Percentiles rank a stretch among this genome's conserved stretches.
Conservation (phyloP, 2,113 vertebrate genomes). For the Nibea albiflora region DNA sequence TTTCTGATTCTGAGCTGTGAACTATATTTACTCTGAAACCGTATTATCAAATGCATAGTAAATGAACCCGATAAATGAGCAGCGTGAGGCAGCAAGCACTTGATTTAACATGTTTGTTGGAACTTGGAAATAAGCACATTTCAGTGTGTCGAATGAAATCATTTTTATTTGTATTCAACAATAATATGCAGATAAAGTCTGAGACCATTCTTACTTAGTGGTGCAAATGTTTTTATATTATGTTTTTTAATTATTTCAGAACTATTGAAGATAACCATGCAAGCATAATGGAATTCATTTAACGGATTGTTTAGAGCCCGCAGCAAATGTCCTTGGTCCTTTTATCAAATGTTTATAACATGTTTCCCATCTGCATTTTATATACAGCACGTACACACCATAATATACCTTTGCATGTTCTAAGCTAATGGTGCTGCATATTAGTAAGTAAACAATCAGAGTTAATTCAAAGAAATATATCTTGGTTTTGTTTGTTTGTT, state of each 20-base stretch:
- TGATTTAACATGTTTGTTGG: background rate
- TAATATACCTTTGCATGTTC: background rate
- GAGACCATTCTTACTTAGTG: background rate
- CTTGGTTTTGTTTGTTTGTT: too few species aligned
- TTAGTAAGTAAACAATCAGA: background rate
- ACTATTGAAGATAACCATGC: background rate
- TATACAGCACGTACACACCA: background rate
- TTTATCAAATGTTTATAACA: background rate
- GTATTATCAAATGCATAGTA: background rate
- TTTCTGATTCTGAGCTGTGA: conserved; percentile 24
- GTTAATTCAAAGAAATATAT: background rate
- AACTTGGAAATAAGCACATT: background rate
- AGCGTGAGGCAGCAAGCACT: background rate
- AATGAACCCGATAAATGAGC: background rate
- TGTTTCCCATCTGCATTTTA: background rate
- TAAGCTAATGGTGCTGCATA: background rate
- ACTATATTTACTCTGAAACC: conserved; percentile 22
- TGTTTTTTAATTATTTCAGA: background rate
- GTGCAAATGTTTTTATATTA: background rate
- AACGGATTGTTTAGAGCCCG: background rate
- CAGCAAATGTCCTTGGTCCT: background rate
- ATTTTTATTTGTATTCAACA: conserved; percentile 9
- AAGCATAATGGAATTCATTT: background rate
- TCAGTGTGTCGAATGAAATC: background rate
- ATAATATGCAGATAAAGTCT: background rate